phyloP scores from a whole-genome alignment of 2,113 vertebrate species.

The Hemiscyllium ocellatum region DNA sequence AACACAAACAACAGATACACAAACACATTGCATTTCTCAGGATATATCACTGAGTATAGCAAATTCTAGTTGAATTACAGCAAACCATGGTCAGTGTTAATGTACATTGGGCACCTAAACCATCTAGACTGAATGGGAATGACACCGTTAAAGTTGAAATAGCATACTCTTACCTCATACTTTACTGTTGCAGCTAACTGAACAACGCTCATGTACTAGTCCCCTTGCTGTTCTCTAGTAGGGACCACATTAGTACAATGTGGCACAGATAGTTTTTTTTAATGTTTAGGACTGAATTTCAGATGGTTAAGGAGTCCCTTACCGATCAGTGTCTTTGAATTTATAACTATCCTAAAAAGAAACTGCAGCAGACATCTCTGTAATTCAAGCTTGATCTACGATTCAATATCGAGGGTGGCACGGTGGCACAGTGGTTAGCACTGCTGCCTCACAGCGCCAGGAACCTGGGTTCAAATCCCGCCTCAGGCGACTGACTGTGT shows the following conservation, averaged over 20 bases:
- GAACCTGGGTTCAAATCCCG: too few species aligned
- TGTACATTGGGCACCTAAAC: not conserved
- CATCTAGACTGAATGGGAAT: not conserved
- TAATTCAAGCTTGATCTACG: not conserved
- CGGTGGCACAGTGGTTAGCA: too few species aligned
- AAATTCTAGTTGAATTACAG: not conserved
- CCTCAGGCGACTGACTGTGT: too few species aligned
- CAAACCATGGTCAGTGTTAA: not conserved
- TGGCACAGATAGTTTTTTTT: not conserved
- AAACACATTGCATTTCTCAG: not conserved
- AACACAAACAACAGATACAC: not conserved
- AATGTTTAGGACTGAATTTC: not conserved
- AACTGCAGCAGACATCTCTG: not conserved
- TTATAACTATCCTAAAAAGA: not conserved
- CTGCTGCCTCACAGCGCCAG: too few species aligned
- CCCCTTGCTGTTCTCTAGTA: not conserved
- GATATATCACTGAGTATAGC: not conserved
- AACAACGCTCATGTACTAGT: not conserved
- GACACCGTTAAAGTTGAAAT: not conserved
- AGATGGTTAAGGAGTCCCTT: not conserved
- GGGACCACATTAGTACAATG: not conserved
- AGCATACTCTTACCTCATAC: not conserved
- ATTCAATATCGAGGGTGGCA: too few species aligned
- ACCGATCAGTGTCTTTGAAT: not conserved
- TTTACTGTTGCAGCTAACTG: not conserved